Percentiles rank a stretch among this genome's conserved stretches.
Evolutionary conservation across 1,140 invertebrate species (phyloP).

Genomic region (Drosophila suzukii): DNA sequence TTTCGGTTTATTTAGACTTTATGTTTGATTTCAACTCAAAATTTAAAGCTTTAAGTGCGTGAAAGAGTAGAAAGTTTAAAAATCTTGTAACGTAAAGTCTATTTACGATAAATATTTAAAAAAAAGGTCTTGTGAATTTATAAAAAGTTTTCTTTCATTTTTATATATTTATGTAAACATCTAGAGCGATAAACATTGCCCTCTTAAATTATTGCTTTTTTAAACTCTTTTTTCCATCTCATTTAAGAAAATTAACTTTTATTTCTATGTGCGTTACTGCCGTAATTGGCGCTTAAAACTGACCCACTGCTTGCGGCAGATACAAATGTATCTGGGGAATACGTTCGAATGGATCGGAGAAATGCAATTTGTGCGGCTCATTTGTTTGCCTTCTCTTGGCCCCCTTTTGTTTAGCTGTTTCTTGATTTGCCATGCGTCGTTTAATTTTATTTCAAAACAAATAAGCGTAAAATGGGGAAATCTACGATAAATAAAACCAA

Average conservation of each 20-base stretch:
- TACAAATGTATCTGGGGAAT: slow-evolving; percentile 17
- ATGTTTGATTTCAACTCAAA: slow-evolving; percentile 1
- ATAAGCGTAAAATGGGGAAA: slow-evolving; percentile 77
- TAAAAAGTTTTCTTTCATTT: too few species aligned
- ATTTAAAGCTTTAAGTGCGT: background rate
- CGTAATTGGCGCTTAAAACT: background rate
- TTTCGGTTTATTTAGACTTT: background rate
- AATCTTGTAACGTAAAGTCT: too few species aligned
- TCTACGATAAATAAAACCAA: slow-evolving; percentile 73
- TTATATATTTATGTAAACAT: too few species aligned
- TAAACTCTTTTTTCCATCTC: background rate
- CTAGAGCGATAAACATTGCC: too few species aligned
- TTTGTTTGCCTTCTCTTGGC: slow-evolving; percentile 26
- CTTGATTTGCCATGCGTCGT: slow-evolving; percentile 65
- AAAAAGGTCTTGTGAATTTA: background rate
- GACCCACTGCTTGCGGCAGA: slow-evolving; percentile 8
- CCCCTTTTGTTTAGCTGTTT: slow-evolving; percentile 25
- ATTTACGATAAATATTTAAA: too few species aligned
- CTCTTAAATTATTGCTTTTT: too few species aligned
- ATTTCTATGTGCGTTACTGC: background rate
- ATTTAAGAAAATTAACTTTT: background rate
- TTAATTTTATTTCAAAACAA: slow-evolving; percentile 79
- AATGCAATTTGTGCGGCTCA: slow-evolving; percentile 29
- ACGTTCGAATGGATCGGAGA: slow-evolving; percentile 11
- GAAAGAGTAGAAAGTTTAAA: background rate